phyloP scores from a whole-genome alignment of 2,888 invertebrate species.

The Drosophila paranaensis region DNA sequence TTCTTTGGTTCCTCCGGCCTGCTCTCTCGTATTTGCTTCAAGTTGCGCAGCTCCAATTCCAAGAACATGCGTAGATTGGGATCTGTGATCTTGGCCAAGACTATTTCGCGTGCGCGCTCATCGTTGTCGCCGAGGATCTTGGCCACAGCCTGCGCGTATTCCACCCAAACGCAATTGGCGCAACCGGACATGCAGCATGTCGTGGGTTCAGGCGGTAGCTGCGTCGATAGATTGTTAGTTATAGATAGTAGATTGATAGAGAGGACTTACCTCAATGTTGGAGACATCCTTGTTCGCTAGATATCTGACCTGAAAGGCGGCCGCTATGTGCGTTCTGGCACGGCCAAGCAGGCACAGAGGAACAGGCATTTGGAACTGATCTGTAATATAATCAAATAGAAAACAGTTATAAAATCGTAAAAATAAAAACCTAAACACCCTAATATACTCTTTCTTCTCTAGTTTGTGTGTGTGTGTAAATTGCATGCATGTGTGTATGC shows the following conservation, averaged over 20 bases:
- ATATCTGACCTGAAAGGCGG: constrained; percentile 45
- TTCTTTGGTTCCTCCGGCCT: constrained; percentile 31
- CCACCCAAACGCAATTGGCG: constrained; percentile 96
- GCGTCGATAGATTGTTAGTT: constrained; percentile 56
- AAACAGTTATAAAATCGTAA: too few species aligned
- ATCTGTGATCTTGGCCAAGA: constrained; percentile 91
- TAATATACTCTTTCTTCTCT: neutral
- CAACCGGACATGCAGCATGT: constrained; percentile 97
- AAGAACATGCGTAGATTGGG: constrained; percentile 93
- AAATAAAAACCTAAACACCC: too few species aligned
- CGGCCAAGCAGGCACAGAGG: constrained; percentile 56
- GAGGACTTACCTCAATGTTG: constrained; percentile 65
- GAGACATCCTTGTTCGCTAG: constrained; percentile 46
- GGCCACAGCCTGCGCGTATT: constrained; percentile 92
- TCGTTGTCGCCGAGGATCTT: constrained; percentile 88
- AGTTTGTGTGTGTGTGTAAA: neutral
- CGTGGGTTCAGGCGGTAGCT: constrained; percentile 87
- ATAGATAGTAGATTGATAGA: neutral
- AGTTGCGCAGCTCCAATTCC: constrained; percentile 89
- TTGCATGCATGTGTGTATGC: neutral
- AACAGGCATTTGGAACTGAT: constrained; percentile 65
- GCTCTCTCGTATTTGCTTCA: constrained; percentile 48
- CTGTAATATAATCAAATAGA: constrained; percentile 48
- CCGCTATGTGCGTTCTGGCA: constrained; percentile 23
- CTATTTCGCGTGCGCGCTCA: constrained; percentile 88